Conservation (phyloP, 2,888 invertebrate species). For the Bombyx huttoni region DNA sequence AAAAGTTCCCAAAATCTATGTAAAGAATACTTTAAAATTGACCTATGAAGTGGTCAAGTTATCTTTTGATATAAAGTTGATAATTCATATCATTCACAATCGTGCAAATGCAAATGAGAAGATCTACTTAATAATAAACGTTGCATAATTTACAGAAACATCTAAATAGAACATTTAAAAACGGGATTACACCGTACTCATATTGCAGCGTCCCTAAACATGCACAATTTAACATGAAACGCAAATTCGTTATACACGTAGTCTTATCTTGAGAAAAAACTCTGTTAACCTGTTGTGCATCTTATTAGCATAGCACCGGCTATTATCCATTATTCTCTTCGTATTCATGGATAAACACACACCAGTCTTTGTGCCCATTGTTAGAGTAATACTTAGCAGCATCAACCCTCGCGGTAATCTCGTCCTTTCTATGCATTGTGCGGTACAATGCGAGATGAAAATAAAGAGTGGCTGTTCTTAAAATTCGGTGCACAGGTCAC, state of each 20-base stretch:
- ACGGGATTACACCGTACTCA: constrained; percentile 43
- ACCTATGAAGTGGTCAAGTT: no score
- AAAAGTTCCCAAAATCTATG: no score
- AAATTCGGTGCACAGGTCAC: constrained; percentile 56
- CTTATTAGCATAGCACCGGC: constrained; percentile 57
- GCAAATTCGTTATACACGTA: constrained; percentile 70
- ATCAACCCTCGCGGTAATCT: constrained; percentile 59
- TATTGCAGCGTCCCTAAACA: constrained; percentile 35
- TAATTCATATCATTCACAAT: background rate
- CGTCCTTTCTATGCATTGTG: constrained; percentile 49
- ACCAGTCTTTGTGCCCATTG: constrained; percentile 61
- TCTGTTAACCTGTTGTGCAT: constrained; percentile 62
- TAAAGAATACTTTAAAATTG: no score
- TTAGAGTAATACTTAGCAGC: constrained; percentile 63
- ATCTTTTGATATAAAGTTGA: no score
- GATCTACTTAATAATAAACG: constrained; percentile 54
- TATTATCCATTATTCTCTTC: constrained; percentile 56
- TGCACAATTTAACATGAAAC: constrained; percentile 67
- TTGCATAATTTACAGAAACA: constrained; percentile 46
- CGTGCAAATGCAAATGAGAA: constrained; percentile 39
- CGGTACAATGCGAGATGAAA: constrained; percentile 33
- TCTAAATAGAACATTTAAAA: constrained; percentile 61
- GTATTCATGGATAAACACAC: constrained; percentile 73
- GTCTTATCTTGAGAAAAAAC: constrained; percentile 62
- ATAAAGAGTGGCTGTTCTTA: constrained; percentile 21